Conservation (phyloP, 2,797 vertebrate species). For the Trichosurus vulpecula region DNA sequence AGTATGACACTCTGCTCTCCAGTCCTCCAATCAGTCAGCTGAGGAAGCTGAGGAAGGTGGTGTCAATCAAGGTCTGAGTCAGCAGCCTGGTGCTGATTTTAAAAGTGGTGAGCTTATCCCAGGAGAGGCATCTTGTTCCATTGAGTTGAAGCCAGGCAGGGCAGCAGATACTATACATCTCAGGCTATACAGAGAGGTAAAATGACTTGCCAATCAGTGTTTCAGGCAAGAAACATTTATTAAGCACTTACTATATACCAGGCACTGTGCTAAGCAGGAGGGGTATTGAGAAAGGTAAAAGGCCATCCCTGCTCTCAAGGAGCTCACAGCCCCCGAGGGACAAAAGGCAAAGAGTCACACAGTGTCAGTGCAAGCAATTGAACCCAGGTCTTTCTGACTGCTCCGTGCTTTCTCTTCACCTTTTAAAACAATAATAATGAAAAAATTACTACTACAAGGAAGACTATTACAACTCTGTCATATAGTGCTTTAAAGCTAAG, state of each 20-base stretch:
- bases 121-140: not conserved
- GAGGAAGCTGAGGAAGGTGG: not conserved
- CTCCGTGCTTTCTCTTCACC: not conserved
- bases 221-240: not conserved
- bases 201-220: not conserved
- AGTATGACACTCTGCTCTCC: not conserved
- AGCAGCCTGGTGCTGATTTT: not conserved
- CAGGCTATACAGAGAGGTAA: not conserved
- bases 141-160: not conserved
- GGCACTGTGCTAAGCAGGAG: not conserved
- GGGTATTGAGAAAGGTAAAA: not conserved
- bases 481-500: not conserved
- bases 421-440: not conserved
- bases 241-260: not conserved
- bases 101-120: not conserved
- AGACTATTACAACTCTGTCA: not conserved
- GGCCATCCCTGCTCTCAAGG: not conserved
- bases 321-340: not conserved
- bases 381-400: not conserved
- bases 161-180: not conserved
- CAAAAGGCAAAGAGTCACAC: not conserved
- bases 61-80: not conserved
- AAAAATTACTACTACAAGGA: not conserved
- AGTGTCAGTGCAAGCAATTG: not conserved
- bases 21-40: accelerated